Percentiles rank a stretch among this genome's conserved stretches.
These are phyloP conservation scores for Drosophila novamexicana DNA, from an alignment of 1,140 invertebrate genomes.

Conservation along the genomic window DNA sequence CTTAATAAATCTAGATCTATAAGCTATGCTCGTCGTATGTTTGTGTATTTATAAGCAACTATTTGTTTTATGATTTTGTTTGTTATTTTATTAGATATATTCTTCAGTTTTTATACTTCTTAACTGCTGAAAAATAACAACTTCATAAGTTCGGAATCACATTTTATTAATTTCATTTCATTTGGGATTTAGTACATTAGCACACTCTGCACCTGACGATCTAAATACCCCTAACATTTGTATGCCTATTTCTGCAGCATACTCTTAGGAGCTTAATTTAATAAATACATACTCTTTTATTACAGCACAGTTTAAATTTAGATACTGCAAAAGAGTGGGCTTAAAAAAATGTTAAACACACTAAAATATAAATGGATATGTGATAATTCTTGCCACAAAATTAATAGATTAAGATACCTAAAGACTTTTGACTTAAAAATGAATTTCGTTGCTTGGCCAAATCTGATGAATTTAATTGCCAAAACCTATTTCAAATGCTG, in stretches of 20 bases:
- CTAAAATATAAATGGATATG: background rate
- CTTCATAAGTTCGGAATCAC: too few species aligned
- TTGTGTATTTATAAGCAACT: background rate
- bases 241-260: background rate
- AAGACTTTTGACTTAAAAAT: background rate
- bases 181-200: background rate
- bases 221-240: background rate
- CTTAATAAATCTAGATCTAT: background rate
- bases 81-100: too few species aligned
- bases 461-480: slow-evolving; percentile 68
- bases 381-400: background rate
- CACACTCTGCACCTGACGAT: background rate
- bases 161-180: background rate
- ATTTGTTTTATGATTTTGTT: background rate
- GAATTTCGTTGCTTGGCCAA: slow-evolving; percentile 19
- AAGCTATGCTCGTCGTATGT: background rate
- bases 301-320: background rate
- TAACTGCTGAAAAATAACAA: too few species aligned
- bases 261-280: background rate
- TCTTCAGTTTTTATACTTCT: too few species aligned
- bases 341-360: background rate
- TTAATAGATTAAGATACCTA: background rate
- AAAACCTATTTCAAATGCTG: slow-evolving; percentile 38
- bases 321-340: background rate
- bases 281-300: background rate